phyloP scores from a whole-genome alignment of 1,140 invertebrate species.

The Piezodorus guildinii region DNA sequence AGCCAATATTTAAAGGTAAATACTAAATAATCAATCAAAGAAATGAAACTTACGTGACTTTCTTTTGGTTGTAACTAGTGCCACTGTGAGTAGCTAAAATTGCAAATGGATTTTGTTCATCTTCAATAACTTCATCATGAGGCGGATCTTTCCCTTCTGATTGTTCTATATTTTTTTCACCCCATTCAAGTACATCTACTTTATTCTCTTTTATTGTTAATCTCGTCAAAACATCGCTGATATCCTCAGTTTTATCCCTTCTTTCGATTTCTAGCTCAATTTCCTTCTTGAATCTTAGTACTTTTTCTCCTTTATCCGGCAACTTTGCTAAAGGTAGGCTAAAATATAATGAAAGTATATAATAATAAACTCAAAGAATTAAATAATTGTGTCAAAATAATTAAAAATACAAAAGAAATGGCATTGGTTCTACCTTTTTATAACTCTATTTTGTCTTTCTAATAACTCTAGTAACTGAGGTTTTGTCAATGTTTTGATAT shows the following conservation, averaged over 20 bases:
- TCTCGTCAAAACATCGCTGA: conserved; percentile 44
- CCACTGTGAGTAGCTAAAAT: conserved; percentile 45
- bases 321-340: conserved; percentile 36
- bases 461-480: conserved; percentile 1
- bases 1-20: no score
- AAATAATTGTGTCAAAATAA: no score
- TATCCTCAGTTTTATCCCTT: conserved; percentile 44
- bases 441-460: conserved; percentile 14
- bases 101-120: conserved; percentile 50
- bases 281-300: conserved; percentile 42
- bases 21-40: conserved; percentile 1
- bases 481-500: background rate
- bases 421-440: background rate
- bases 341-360: no score
- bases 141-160: conserved; percentile 41
- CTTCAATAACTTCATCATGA: conserved; percentile 38
- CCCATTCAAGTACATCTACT: conserved; percentile 53
- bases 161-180: conserved; percentile 37
- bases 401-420: no score
- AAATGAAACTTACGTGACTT: conserved; percentile 23
- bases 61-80: conserved; percentile 26
- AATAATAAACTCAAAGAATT: no score
- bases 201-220: conserved; percentile 47
- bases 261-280: conserved; percentile 42
- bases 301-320: conserved; percentile 55